Evolutionary conservation across 2,888 invertebrate genomes (phyloP).

Genomic region (Synergus japonicus): DNA sequence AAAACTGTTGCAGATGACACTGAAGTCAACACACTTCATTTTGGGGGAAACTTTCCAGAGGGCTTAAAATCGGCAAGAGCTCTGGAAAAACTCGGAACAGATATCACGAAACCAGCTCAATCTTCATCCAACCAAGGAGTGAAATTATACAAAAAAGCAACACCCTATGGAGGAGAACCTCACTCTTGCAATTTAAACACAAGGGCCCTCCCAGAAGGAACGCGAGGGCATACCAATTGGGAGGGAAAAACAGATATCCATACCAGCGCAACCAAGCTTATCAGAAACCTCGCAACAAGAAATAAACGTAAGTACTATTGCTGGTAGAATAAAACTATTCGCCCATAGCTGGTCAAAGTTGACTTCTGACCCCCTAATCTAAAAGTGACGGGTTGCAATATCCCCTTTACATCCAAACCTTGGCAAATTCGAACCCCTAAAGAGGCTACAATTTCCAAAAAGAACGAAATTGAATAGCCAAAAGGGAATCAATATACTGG

Average conservation of each 20-base stretch:
- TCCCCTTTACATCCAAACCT: constrained; percentile 20
- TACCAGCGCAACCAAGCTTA: neutral
- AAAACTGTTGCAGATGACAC: constrained; percentile 31
- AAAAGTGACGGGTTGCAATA: neutral
- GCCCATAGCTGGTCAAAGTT: neutral
- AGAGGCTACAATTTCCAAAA: neutral
- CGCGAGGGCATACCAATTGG: neutral
- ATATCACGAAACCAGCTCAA: neutral
- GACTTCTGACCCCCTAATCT: neutral
- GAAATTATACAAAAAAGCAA: neutral
- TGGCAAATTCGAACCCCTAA: neutral
- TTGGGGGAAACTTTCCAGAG: constrained; percentile 37
- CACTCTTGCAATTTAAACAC: neutral
- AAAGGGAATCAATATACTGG: neutral
- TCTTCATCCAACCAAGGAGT: neutral
- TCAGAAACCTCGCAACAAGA: neutral
- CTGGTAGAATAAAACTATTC: constrained; percentile 29
- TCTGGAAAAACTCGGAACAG: neutral
- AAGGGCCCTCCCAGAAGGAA: neutral
- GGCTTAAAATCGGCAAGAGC: constrained; percentile 22
- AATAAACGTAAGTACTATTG: constrained; percentile 5
- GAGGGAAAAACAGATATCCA: neutral
- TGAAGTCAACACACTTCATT: neutral
- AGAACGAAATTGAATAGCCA: neutral
- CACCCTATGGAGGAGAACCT: neutral